Base-by-base conservation (phyloP, 2,888 invertebrate genomes). In the Eubasilissa splendida region DNA sequence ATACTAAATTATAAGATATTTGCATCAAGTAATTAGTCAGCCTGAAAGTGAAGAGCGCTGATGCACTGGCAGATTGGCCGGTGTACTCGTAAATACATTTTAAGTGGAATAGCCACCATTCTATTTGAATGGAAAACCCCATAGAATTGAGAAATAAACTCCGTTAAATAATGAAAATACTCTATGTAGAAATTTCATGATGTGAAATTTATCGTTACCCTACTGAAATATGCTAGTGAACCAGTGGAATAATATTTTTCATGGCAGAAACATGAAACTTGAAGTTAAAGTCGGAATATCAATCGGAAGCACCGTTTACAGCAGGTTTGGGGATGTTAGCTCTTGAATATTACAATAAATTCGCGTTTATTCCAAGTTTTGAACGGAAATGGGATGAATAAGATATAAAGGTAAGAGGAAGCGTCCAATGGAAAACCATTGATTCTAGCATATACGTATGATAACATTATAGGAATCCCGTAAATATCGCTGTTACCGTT, bases 311-410 rank as follows among this genome's bases (percentile, higher is more conserved):
- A 68, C 50, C 68, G 52, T 68, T 68, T 68, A 68, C 68, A 50
- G 68, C 52, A 68, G 68, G 68, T 68, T 68, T 68, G 14, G 52
- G 68, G 50, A n/a, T 14, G 42, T 14, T 14, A 52, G 14, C 68
- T 68, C n/a, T 50, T 68, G 68, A 68, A 68, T 68, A 68, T 68
- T 68, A 50, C 68, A 68, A 68, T 68, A 68, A 68, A 68, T 68
- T 50, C 68, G 3, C 68, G 50, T 68, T 11, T 52, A 50, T 68
- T 68, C 42, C 33, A 63, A 14, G 68, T 14, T 68, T 50, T 12
- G 52, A 14, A 9, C 42, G 14, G 68, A 12, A 9, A 50, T 42
- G 68, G 68, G 68, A 68, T 68, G 68, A 68, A 68, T 68, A 68
- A 68, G 52, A 50, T 52, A 68, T 68, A 63, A 63, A 68, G 68